Evolutionary conservation across 2,888 invertebrate species (phyloP), one percentile per base, ranked within the genome.

Genomic region (Tridacna gigas): DNA sequence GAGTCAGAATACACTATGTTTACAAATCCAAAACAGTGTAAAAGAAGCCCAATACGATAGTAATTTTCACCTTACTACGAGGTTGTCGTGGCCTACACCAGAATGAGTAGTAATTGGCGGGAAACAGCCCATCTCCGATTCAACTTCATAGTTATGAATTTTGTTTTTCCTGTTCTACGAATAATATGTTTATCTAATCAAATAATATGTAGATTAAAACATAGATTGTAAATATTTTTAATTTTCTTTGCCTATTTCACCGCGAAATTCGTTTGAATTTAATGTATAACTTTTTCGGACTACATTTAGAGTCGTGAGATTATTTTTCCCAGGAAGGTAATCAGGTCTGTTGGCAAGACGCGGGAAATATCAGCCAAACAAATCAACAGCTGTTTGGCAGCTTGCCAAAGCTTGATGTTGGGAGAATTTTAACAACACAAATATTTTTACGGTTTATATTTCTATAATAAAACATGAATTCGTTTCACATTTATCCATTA

Each of bases 41-140:
- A 89, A 88, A 78, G 26, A 76, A 87, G 83, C 74, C 87, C 74
- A 78, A 76, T 76, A 77, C 77, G 86, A 84, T 80, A 82, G 76
- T 82, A 86, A 63, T 85, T 88, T 88, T 83, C 82, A 83, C 73
- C 88, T 86, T 88, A 91, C 91, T 89, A 89, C 90, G 86, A 89
- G 85, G 90, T 89, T 89, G 90, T 89, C 89, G 90, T 90, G 88
- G 91, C 90, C 89, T 89, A 86, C 82, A 88, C 88, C 85, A 92
- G 91, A 93, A 92, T 92, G 93, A 93, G 93, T 93, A 93, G 91
- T 92, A 93, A 93, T 94, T 94, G 94, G 94, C 94, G 94, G 93
- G 93, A 94, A 94, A 93, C 91, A 89, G 92, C 91, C 91, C 91
- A 90, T 89, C 87, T 90, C 87, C 90, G 88, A 92, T 93, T 92